Evolutionary conservation across 2,797 vertebrate genomes (phyloP), one percentile per base, ranked within the genome.

Genomic region (Urosaurus nigricauda): DNA sequence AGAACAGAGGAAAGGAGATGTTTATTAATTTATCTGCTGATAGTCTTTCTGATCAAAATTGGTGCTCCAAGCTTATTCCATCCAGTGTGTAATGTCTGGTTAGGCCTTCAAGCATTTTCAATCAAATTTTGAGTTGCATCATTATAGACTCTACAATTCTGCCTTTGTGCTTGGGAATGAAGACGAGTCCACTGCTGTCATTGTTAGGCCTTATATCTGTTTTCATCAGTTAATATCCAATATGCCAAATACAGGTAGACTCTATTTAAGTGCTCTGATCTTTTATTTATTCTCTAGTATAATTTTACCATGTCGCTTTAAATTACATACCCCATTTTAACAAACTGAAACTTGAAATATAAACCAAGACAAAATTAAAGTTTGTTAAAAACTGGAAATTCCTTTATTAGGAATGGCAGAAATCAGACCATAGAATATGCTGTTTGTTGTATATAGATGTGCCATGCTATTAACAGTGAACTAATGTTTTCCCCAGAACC

Each of bases 341-440:
- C 68, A 82, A 74, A 16, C 78, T 89, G 68, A 14, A 43, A 24
- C 53, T 71, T 79, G 21, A 87, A 92, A 79, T 58, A 53, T 74
- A 37, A 82, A 60, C 73, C 70, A 65, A 29, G 24, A 12, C 88
- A 53, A 93, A 93, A 92, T 88, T 74, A 87, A 63, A 92, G 1
- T 56, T 47, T 35, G 24, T 81, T 73, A 37, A 56, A 73, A 58
- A 80, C 8, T 84, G 71, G 40, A 0, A 51, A 32, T 29, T 80
- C 71, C 14, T 71, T 77, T 73, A 68, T 53, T 43, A 91, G 74
- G 24, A 83, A 56, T 68, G 60, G 32, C 79, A 90, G 84, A 93
- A 84, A 77, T 60, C 32, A 84, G n/a, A 63, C 24, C 70, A 63
- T 17, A 87, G 77, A 89, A 68, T 82, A 83, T 86, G 9, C 71